phyloP scores from a whole-genome alignment of 1,140 invertebrate species.

The Heliconius nattereri region DNA sequence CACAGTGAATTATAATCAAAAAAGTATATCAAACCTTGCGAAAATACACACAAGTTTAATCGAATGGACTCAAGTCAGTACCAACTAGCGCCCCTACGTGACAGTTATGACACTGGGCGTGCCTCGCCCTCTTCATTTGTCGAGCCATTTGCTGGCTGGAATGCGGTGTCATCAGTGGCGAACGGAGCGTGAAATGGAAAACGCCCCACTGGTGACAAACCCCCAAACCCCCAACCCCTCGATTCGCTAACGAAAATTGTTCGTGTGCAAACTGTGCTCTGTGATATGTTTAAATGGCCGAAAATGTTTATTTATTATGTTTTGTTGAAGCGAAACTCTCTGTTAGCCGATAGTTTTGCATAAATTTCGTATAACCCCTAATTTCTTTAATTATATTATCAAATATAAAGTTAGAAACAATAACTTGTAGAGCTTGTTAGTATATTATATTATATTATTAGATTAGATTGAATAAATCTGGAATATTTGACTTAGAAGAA shows the following conservation, averaged over 20 bases:
- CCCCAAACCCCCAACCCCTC: constrained; percentile 45
- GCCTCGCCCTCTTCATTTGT: constrained; percentile 76
- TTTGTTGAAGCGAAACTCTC: neutral
- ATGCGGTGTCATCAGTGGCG: constrained; percentile 77
- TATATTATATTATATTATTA: too few relatives aligned
- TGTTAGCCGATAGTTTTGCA: neutral
- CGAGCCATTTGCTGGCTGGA: constrained; percentile 75
- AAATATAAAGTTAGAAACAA: too few relatives aligned
- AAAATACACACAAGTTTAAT: constrained; percentile 49
- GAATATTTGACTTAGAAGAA: too few relatives aligned
- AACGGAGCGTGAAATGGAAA: constrained; percentile 79
- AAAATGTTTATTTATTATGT: constrained; percentile 13
- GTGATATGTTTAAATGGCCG: constrained; percentile 37
- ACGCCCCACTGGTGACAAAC: constrained; percentile 70
- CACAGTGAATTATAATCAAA: neutral
- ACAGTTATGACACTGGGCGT: constrained; percentile 79
- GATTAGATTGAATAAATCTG: too few relatives aligned
- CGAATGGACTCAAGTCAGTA: constrained; percentile 59
- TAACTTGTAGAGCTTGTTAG: too few relatives aligned
- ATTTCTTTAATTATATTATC: too few relatives aligned
- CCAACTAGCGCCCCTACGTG: constrained; percentile 54
- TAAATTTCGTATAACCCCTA: too few relatives aligned
- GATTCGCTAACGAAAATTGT: constrained; percentile 71
- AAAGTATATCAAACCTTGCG: constrained; percentile 13
- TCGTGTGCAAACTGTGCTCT: constrained; percentile 34